phyloP scores from a whole-genome alignment of 2,797 vertebrate genomes.

The Leptodactylus fallax region DNA sequence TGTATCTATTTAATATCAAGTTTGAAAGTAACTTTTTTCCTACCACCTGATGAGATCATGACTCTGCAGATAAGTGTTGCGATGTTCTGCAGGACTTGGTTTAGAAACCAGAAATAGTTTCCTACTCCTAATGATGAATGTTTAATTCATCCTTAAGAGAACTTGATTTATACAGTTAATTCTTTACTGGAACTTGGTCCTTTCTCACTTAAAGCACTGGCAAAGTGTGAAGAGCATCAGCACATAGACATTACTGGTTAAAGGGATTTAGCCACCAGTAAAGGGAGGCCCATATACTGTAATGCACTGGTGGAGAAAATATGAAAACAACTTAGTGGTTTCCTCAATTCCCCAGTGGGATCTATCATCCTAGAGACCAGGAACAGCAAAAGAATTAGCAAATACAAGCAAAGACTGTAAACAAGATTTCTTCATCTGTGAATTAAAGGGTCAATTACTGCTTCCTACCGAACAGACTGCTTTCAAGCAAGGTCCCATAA shows the following conservation, averaged over 20 bases:
- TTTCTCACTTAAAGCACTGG: not conserved
- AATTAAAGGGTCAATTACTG: not conserved
- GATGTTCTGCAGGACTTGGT: not conserved
- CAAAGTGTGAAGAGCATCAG: not conserved
- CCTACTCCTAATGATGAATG: not conserved
- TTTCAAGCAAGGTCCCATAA: not conserved
- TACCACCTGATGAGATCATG: not conserved
- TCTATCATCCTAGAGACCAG: constrained; percentile 37
- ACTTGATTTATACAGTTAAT: not conserved
- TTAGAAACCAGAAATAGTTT: not conserved
- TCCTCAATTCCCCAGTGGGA: constrained; percentile 25
- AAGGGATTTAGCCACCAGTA: constrained; percentile 24
- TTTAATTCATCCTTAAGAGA: not conserved
- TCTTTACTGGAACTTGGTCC: constrained; percentile 9
- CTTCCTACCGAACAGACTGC: not conserved
- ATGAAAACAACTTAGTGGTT: constrained; percentile 51
- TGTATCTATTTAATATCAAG: no score
- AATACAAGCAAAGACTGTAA: constrained; percentile 33
- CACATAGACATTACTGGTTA: constrained; percentile 9
- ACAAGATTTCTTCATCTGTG: constrained; percentile 19
- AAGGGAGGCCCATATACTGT: not conserved
- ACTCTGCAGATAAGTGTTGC: not conserved
- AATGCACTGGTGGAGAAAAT: constrained; percentile 37
- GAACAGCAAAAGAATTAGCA: constrained; percentile 33
- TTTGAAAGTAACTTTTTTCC: not conserved